Evolutionary conservation across 2,888 invertebrate species (phyloP).

Genomic region (Mermis nigrescens): DNA sequence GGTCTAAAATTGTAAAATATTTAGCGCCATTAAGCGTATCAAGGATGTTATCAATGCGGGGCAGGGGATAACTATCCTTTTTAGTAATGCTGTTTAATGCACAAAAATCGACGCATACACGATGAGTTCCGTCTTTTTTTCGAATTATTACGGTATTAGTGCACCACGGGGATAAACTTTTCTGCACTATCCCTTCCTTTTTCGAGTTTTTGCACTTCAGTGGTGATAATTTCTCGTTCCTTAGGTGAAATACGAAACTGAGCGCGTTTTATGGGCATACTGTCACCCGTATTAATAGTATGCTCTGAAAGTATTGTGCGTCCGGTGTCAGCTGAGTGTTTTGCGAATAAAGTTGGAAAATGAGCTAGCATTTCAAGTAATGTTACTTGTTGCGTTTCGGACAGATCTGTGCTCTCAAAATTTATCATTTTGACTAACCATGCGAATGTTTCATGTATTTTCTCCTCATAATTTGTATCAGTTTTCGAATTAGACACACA

Average conservation of each 20-base stretch:
- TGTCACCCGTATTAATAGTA: neutral
- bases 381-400: neutral
- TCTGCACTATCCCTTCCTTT: constrained; percentile 12
- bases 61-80: constrained; percentile 14
- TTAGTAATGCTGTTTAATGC: constrained; percentile 15
- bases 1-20: constrained; percentile 14
- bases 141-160: constrained; percentile 27
- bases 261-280: neutral
- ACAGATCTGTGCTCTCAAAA: neutral
- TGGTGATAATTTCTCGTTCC: neutral
- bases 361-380: neutral
- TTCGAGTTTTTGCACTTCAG: neutral
- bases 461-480: neutral
- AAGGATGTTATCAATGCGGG: constrained; percentile 14
- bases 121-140: constrained; percentile 23
- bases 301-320: neutral
- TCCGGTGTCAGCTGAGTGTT: neutral
- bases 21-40: constrained; percentile 8
- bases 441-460: neutral
- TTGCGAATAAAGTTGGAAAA: neutral
- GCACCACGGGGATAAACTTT: constrained; percentile 26
- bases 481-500: neutral
- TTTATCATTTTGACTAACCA: neutral
- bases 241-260: neutral
- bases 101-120: constrained; percentile 19